These are phyloP conservation scores for Dryobates pubescens DNA, from an alignment of 2,797 vertebrate species.

Conservation along the genomic window DNA sequence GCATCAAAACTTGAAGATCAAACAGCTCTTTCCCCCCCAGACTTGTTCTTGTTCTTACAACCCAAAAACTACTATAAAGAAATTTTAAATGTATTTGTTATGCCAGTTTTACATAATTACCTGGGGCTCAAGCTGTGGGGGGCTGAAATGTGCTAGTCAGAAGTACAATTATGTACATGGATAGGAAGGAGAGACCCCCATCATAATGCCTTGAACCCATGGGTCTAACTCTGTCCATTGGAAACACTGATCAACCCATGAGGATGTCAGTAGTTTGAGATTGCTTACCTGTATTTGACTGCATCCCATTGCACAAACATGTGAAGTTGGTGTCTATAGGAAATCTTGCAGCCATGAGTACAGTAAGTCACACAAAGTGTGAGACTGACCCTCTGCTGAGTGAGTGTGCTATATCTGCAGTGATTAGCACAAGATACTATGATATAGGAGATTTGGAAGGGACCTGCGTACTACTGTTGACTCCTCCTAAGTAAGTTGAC, in stretches of 20 bases:
- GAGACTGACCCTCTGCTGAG: not conserved
- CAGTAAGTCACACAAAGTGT: not conserved
- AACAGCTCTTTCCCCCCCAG: not conserved
- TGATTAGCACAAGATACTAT: not conserved
- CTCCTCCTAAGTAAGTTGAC: not conserved
- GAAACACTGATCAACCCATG: not conserved
- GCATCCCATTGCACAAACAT: not conserved
- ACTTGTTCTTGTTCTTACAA: not conserved
- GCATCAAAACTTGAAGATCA: not conserved
- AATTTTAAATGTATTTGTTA: not conserved
- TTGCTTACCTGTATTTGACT: not conserved
- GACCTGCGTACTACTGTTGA: not conserved
- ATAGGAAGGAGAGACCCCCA: not conserved
- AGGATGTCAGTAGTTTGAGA: not conserved
- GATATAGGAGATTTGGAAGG: not conserved
- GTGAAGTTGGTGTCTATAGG: not conserved
- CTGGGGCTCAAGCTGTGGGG: not conserved
- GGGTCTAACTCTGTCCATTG: not conserved
- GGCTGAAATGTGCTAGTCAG: not conserved
- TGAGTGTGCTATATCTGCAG: not conserved
- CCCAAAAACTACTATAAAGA: not conserved
- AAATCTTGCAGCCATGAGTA: not conserved
- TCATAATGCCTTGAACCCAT: not conserved
- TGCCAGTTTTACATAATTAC: not conserved
- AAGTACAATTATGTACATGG: not conserved